Evolutionary conservation across 2,113 vertebrate species (phyloP).

Genomic region (Misgurnus mizolepis): DNA sequence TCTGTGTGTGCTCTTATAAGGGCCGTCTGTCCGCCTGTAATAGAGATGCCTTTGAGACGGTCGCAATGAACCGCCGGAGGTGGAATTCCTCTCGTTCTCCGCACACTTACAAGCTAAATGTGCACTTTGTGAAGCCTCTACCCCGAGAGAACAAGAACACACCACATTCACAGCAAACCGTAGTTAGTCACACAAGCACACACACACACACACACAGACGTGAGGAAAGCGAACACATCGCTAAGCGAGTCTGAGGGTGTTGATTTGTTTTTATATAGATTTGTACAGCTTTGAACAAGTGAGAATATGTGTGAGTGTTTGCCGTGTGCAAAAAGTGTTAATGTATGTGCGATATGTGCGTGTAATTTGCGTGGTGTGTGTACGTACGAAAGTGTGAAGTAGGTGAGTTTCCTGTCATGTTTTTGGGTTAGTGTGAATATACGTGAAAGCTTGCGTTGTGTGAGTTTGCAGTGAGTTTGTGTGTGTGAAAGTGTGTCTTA

Average conservation of each 20-base stretch:
- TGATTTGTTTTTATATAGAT: conserved; percentile 34
- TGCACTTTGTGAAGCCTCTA: conserved; percentile 68
- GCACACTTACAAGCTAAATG: conserved; percentile 71
- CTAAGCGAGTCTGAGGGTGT: conserved; percentile 5
- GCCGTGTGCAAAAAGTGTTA: conserved; percentile 14
- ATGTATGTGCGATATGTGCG: not conserved
- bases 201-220: conserved; percentile 38
- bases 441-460: conserved; percentile 8
- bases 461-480: conserved; percentile 6
- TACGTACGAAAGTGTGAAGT: not conserved
- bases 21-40: conserved; percentile 68
- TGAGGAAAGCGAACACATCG: not conserved
- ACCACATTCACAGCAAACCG: conserved; percentile 56
- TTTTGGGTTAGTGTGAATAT: conserved; percentile 6
- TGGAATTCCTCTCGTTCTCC: conserved; percentile 69
- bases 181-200: conserved; percentile 60
- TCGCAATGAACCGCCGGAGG: conserved; percentile 50
- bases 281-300: conserved; percentile 15
- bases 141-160: conserved; percentile 61
- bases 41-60: conserved; percentile 74
- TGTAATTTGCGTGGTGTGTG: conserved; percentile 3
- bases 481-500: conserved; percentile 29
- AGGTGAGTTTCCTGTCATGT: conserved; percentile 18
- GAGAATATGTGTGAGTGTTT: not conserved
- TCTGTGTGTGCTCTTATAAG: conserved; percentile 64